These are phyloP conservation scores for Odontophorus gujanensis DNA, from an alignment of 2,113 vertebrate genomes.

Conservation along the genomic window DNA sequence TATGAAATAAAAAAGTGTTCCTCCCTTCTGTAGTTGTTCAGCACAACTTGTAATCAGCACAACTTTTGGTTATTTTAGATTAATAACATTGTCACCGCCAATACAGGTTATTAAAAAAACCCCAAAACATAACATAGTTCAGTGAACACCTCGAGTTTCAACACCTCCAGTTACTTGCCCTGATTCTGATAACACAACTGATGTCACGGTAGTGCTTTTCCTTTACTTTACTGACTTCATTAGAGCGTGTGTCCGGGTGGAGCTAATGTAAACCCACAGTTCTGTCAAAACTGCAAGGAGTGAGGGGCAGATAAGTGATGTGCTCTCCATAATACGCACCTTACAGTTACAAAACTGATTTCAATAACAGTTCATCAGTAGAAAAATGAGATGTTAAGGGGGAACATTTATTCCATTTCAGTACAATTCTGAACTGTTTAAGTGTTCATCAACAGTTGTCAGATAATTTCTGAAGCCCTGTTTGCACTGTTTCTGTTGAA, in stretches of 20 bases:
- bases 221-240: neutral
- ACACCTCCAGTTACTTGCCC: neutral
- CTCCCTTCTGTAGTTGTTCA: neutral
- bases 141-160: neutral
- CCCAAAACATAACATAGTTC: neutral
- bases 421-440: neutral
- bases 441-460: neutral
- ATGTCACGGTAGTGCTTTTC: neutral
- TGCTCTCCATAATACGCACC: neutral
- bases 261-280: neutral
- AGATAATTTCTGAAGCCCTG: neutral
- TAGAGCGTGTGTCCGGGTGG: neutral
- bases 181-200: neutral
- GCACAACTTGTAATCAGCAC: neutral
- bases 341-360: neutral
- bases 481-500: neutral
- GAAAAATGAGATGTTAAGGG: neutral
- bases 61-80: neutral
- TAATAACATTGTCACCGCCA: neutral
- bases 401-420: neutral
- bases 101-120: neutral
- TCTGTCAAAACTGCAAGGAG: neutral
- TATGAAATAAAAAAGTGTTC: neutral
- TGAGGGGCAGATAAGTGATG: neutral
- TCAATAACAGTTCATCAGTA: neutral